These are phyloP conservation scores for Nycticebus coucang DNA, from an alignment of 2,113 vertebrate genomes.

Conservation along the genomic window DNA sequence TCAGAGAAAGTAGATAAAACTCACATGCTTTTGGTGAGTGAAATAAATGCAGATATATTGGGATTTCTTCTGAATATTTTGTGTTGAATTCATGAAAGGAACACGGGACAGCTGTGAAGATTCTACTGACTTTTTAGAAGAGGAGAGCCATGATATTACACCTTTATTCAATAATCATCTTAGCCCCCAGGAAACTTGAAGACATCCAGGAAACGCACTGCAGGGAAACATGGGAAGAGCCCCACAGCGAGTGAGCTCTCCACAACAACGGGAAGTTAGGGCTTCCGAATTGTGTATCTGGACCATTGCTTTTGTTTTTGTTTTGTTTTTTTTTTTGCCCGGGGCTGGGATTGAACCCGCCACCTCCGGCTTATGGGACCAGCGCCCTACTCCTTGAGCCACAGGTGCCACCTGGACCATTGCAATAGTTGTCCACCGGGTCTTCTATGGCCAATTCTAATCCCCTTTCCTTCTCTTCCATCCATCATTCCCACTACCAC, in stretches of 20 bases:
- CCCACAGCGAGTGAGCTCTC: background rate
- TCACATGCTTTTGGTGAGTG: background rate
- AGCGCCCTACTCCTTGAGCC: no score
- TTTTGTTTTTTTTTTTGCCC: no score
- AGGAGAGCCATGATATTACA: background rate
- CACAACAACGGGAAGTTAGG: background rate
- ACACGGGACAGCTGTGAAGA: background rate
- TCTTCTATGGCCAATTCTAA: background rate
- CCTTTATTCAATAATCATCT: background rate
- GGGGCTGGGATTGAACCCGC: no score
- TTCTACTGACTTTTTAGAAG: background rate
- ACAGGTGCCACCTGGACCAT: no score
- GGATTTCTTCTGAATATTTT: background rate
- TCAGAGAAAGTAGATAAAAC: conserved; percentile 18
- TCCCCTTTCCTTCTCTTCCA: background rate
- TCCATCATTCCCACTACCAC: background rate
- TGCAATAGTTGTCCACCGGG: background rate
- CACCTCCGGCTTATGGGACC: no score
- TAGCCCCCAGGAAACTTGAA: background rate
- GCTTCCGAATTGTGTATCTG: background rate
- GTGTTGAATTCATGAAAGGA: background rate
- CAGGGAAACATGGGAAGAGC: background rate
- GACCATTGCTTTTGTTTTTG: no score
- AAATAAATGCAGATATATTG: background rate
- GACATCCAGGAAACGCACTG: background rate